Evolutionary conservation across 2,113 vertebrate species (phyloP).

Genomic region (Microcebus ravelobensis): DNA sequence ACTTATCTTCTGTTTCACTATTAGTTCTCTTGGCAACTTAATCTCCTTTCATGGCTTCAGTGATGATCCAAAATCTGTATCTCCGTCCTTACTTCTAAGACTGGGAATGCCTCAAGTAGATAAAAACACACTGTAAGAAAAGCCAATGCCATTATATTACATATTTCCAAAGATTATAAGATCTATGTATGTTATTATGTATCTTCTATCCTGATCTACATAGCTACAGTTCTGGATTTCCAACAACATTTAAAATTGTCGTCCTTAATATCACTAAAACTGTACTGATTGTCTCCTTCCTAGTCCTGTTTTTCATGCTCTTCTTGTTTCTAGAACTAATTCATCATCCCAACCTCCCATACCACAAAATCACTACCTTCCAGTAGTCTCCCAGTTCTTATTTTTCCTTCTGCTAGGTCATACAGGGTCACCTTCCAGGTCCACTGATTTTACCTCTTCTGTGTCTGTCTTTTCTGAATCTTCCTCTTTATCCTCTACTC

Average conservation of each 20-base stretch:
- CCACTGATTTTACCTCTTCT: background rate
- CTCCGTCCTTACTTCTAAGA: background rate
- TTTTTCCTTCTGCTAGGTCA: background rate
- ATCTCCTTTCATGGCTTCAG: background rate
- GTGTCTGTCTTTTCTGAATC: background rate
- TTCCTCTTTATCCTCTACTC: background rate
- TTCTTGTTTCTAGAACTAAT: background rate
- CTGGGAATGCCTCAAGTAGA: background rate
- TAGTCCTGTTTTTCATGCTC: background rate
- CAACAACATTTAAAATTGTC: background rate
- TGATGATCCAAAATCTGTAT: background rate
- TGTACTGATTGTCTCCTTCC: background rate
- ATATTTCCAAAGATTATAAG: background rate
- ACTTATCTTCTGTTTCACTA: background rate
- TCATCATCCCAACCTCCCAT: background rate
- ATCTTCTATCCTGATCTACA: background rate
- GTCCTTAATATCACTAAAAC: background rate
- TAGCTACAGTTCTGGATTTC: background rate
- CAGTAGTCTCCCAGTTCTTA: background rate
- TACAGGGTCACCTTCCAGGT: background rate
- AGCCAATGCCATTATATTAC: background rate
- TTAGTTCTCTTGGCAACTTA: conserved; percentile 7
- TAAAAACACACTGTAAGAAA: background rate
- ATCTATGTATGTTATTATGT: background rate
- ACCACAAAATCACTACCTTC: background rate